These are phyloP conservation scores for Pampus argenteus DNA, from an alignment of 2,797 vertebrate species.

Conservation along the genomic window DNA sequence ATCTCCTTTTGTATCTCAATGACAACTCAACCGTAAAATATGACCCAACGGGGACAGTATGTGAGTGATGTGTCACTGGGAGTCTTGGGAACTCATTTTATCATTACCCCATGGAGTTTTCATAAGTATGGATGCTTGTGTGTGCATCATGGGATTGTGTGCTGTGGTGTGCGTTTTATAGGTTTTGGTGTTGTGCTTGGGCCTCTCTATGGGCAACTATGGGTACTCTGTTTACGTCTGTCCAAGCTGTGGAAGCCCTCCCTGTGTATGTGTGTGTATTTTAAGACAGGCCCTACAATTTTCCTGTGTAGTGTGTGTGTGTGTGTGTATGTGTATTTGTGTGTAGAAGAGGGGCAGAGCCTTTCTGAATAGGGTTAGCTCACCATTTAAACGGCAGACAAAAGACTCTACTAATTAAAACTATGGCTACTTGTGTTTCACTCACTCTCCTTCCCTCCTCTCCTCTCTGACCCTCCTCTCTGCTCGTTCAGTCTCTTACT, in stretches of 20 bases:
- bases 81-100: constrained; percentile 49
- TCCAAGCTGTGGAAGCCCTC: constrained; percentile 52
- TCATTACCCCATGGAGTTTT: constrained; percentile 42
- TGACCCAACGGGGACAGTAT: constrained; percentile 35
- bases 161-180: constrained; percentile 47
- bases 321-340: constrained; percentile 32
- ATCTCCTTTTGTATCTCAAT: too few species aligned
- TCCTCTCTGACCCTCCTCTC: constrained; percentile 40
- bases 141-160: constrained; percentile 41
- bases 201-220: constrained; percentile 49
- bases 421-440: constrained; percentile 70
- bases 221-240: constrained; percentile 73
- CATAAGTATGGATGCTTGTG: constrained; percentile 43
- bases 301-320: constrained; percentile 24
- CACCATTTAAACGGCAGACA: constrained; percentile 68
- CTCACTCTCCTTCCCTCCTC: constrained; percentile 37
- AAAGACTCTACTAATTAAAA: constrained; percentile 70
- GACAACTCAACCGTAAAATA: too few species aligned
- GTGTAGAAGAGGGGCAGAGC: constrained; percentile 28
- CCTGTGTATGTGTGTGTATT: constrained; percentile 38
- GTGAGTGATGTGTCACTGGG: constrained; percentile 17
- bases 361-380: constrained; percentile 69
- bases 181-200: constrained; percentile 52
- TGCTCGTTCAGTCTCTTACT: constrained; percentile 26
- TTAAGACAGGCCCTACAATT: constrained; percentile 36